Evolutionary conservation across 1,140 invertebrate species (phyloP).

Genomic region (Orchesella cincta): DNA sequence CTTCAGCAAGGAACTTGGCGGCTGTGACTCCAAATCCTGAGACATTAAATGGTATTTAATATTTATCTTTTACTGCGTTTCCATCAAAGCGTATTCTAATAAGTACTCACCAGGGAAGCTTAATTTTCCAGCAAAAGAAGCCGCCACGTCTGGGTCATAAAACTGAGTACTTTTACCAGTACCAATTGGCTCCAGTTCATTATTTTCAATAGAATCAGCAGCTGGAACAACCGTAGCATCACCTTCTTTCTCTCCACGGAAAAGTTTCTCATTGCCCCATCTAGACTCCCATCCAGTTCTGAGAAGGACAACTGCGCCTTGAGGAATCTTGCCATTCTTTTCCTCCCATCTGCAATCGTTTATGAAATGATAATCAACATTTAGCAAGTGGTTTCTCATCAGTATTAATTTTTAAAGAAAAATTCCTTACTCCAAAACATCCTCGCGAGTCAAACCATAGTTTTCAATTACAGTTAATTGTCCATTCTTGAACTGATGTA

Average conservation of each 20-base stretch:
- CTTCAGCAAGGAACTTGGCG: slow-evolving; percentile 62
- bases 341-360: no score
- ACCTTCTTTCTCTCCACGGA: slow-evolving; percentile 27
- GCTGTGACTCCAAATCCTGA: slow-evolving; percentile 62
- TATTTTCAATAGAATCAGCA: background rate
- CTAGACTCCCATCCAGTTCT: slow-evolving; percentile 61
- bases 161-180: background rate
- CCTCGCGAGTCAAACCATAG: slow-evolving; percentile 51
- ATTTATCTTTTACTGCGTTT: no score
- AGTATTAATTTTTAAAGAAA: background rate
- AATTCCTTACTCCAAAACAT: slow-evolving; percentile 52
- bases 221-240: background rate
- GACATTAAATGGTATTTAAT: no score
- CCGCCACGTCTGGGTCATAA: background rate
- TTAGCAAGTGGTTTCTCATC: background rate
- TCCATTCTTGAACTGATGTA: slow-evolving; percentile 47
- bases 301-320: slow-evolving; percentile 58
- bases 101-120: no score
- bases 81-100: background rate
- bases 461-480: slow-evolving; percentile 39
- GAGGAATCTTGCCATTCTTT: slow-evolving; percentile 56
- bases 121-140: no score
- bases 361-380: slow-evolving; percentile 31
- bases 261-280: slow-evolving; percentile 51
- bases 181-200: background rate